phyloP scores from a whole-genome alignment of 2,888 invertebrate genomes.

The Aradus depressus region DNA sequence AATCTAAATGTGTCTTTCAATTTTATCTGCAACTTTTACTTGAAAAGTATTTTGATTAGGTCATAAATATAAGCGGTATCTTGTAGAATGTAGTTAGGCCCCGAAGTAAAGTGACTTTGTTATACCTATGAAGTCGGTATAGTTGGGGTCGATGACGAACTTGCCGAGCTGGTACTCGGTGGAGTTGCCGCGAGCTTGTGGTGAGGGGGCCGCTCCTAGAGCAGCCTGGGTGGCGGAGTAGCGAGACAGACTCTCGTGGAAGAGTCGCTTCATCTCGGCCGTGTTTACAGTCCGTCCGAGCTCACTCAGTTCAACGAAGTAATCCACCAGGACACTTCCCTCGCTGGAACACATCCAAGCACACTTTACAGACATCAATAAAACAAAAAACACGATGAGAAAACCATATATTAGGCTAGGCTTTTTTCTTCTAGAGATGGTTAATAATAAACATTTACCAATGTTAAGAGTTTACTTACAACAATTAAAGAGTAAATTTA shows the following conservation, averaged over 20 bases:
- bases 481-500: too few species aligned
- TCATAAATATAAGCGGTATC: too few species aligned
- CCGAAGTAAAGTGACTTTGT: not conserved
- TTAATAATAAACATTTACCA: too few species aligned
- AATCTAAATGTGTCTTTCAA: too few species aligned
- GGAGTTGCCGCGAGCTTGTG: slow-evolving; percentile 22
- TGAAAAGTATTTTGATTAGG: too few species aligned
- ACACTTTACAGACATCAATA: too few species aligned
- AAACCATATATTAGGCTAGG: too few species aligned
- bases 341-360: too few species aligned
- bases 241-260: slow-evolving; percentile 48
- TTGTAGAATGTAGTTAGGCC: too few species aligned
- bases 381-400: slow-evolving; percentile 28
- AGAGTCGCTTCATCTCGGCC: slow-evolving; percentile 54
- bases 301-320: slow-evolving; percentile 70
- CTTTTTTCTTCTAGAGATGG: too few species aligned
- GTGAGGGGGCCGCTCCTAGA: slow-evolving; percentile 26
- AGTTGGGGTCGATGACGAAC: slow-evolving; percentile 72
- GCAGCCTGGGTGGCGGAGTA: slow-evolving; percentile 43
- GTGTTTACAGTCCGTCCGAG: slow-evolving; percentile 59
- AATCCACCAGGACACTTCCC: slow-evolving; percentile 80
- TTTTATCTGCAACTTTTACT: too few species aligned
- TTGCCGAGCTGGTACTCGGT: slow-evolving; percentile 49
- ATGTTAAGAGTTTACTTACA: too few species aligned
- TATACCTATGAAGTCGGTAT: slow-evolving; percentile 78